Percentiles rank a stretch among this genome's conserved stretches.
Evolutionary conservation across 2,113 vertebrate genomes (phyloP).

Genomic region (Tapirus terrestris): DNA sequence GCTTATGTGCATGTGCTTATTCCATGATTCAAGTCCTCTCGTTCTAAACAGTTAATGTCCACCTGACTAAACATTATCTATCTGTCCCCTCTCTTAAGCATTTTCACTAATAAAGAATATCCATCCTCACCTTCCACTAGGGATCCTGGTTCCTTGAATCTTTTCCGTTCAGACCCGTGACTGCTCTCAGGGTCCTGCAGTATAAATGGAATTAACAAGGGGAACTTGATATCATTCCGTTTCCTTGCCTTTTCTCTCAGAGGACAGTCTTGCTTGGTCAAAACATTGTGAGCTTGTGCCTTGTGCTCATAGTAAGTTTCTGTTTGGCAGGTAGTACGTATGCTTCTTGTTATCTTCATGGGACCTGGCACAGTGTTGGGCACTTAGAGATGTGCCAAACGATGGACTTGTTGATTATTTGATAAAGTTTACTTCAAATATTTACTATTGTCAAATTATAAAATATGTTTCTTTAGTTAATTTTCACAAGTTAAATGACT

Average conservation of each 20-base stretch:
- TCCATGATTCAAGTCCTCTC: not conserved
- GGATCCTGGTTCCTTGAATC: not conserved
- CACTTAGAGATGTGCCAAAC: not conserved
- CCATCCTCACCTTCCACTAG: not conserved
- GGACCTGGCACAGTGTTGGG: not conserved
- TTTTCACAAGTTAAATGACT: not conserved
- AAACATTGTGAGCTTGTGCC: not conserved
- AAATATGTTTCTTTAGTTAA: slow-evolving; percentile 1
- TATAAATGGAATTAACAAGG: not conserved
- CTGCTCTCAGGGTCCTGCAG: not conserved
- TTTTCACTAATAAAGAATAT: not conserved
- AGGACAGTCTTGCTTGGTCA: not conserved
- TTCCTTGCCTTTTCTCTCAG: slow-evolving; percentile 13
- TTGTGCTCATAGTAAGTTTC: not conserved
- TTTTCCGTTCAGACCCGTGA: not conserved
- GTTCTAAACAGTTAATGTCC: not conserved
- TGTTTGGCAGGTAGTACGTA: not conserved
- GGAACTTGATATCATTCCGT: not conserved
- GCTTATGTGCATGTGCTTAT: not conserved
- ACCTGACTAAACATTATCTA: not conserved
- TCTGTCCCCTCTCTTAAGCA: not conserved
- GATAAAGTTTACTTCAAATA: slow-evolving; percentile 18
- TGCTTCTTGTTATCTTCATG: not conserved
- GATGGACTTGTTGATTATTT: not conserved
- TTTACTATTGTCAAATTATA: not conserved